Conservation (phyloP, 2,113 vertebrate species). For the Pluvialis apricaria region DNA sequence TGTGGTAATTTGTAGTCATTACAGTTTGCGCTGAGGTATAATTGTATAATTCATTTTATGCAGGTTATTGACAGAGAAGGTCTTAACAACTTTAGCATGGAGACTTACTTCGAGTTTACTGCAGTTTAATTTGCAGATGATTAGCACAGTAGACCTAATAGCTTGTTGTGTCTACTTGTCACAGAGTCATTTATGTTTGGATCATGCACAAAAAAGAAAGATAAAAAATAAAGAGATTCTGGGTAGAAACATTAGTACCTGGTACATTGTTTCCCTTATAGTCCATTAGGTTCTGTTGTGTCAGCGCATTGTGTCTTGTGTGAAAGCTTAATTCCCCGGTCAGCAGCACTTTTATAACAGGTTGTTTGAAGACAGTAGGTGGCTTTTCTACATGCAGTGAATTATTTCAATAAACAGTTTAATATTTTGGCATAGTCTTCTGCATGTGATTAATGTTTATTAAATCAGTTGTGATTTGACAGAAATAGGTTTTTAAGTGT, state of each 20-base stretch:
- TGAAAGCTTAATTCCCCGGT: neutral
- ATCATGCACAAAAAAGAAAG: neutral
- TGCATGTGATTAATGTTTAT: neutral
- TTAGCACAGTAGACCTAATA: neutral
- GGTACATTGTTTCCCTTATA: neutral
- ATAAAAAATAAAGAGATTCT: neutral
- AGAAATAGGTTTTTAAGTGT: neutral
- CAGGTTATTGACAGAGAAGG: conserved; percentile 47
- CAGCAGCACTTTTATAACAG: neutral
- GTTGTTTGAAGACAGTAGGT: neutral
- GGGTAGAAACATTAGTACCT: neutral
- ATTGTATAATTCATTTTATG: conserved; percentile 45
- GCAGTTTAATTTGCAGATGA: conserved; percentile 7
- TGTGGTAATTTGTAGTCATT: conserved; percentile 65
- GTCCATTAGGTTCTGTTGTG: neutral
- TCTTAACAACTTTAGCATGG: neutral
- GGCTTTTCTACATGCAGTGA: neutral
- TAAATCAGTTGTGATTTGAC: neutral
- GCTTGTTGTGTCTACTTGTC: neutral
- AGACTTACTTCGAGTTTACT: neutral
- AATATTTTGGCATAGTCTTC: neutral
- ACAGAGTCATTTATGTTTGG: neutral
- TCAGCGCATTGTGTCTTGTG: neutral
- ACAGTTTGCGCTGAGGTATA: conserved; percentile 40
- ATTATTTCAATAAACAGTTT: neutral